These are phyloP conservation scores for Lepisosteus oculatus DNA, from an alignment of 2,113 vertebrate genomes.

Conservation along the genomic window DNA sequence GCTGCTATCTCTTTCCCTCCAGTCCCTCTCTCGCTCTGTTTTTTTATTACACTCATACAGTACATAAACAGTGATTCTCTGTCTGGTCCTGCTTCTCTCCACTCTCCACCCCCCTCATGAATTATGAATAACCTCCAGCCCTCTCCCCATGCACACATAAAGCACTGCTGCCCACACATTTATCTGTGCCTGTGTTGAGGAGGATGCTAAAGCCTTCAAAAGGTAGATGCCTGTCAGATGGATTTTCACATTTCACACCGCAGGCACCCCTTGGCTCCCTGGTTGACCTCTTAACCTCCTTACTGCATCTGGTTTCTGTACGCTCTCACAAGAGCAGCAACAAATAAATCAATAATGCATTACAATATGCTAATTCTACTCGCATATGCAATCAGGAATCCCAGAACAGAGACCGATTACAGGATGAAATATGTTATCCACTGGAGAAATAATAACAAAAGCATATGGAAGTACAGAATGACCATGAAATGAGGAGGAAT, in stretches of 20 bases:
- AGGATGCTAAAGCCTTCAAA: not conserved
- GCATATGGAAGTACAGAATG: no score
- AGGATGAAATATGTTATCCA: no score
- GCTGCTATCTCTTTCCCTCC: not conserved
- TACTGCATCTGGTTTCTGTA: conserved; percentile 16
- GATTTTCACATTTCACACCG: conserved; percentile 14
- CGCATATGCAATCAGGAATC: not conserved
- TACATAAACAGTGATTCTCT: conserved; percentile 45
- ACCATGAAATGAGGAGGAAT: no score
- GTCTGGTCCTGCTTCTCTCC: conserved; percentile 51
- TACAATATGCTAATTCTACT: conserved; percentile 16
- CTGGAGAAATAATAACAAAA: no score
- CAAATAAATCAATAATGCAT: conserved; percentile 13
- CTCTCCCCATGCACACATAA: conserved; percentile 9
- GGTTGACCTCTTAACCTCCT: conserved; percentile 10
- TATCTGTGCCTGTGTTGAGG: conserved; percentile 11
- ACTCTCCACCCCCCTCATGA: conserved; percentile 59
- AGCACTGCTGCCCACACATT: conserved; percentile 7
- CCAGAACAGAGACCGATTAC: no score
- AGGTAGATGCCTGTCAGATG: conserved; percentile 32
- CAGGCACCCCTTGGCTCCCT: not conserved
- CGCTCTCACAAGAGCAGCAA: not conserved
- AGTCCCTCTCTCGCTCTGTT: conserved; percentile 1
- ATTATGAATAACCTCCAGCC: conserved; percentile 53
- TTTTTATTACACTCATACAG: conserved; percentile 13